phyloP scores from a whole-genome alignment of 2,888 invertebrate genomes.

The Melanchra persicariae region DNA sequence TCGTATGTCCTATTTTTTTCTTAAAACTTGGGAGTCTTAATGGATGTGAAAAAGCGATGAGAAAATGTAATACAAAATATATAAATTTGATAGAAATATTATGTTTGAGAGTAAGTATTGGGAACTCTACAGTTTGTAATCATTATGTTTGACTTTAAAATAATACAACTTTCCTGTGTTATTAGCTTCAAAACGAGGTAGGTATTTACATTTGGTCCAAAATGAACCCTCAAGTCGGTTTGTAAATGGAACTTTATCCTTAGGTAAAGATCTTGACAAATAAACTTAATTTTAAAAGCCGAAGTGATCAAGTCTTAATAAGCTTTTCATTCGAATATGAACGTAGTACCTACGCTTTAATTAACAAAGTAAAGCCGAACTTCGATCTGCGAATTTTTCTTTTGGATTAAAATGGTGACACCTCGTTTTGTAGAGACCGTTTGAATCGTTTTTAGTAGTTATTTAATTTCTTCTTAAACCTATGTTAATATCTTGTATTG shows the following conservation, averaged over 20 bases:
- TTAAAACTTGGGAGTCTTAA: not conserved
- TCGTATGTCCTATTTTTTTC: not conserved
- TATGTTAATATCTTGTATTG: not conserved
- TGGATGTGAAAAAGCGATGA: not conserved
- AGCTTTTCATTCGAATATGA: not conserved
- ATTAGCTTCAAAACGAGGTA: conserved; percentile 1
- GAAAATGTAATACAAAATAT: not conserved
- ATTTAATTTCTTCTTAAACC: not conserved
- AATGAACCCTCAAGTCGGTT: not conserved
- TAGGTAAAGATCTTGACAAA: too few relatives aligned
- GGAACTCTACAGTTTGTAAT: not conserved
- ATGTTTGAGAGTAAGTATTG: conserved; percentile 1
- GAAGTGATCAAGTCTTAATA: too few relatives aligned
- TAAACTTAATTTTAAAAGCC: too few relatives aligned
- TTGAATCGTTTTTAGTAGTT: not conserved
- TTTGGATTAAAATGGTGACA: not conserved
- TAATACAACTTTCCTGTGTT: not conserved
- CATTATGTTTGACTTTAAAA: not conserved
- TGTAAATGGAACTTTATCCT: not conserved
- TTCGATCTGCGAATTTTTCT: not conserved
- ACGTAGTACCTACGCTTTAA: not conserved
- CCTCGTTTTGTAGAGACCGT: conserved; percentile 3
- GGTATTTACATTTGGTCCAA: not conserved
- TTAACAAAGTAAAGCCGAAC: not conserved
- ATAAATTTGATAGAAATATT: not conserved